Base-by-base conservation (phyloP, 2,113 vertebrate species). In the Cheilinus undulatus region DNA sequence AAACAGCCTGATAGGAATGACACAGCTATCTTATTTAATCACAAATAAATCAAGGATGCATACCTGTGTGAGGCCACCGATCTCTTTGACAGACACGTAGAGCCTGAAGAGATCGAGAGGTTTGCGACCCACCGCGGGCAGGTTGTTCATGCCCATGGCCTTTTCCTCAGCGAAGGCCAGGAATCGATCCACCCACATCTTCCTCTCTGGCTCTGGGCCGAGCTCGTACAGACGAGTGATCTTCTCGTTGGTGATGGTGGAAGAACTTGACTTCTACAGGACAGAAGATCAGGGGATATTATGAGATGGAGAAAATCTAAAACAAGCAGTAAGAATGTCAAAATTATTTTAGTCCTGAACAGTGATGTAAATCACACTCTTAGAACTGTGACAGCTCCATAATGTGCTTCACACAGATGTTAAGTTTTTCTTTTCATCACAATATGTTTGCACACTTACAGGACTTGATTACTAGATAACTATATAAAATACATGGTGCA, bases 161-260 rank as follows among this genome's bases (percentile, higher is more conserved):
- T 99, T 99, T 91, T 99, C 97, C 85, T 99, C 97, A 0, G 96
- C 93, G 40, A 99, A 99, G 49, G 97, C 95, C 90, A 99, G 90
- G 89, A 95, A 99, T 4, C 96, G 95, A 91, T 99, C 98, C 62
- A 99, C 97, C 98, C 98, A 99, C 89, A 99, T 94, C 92, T 98
- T 99, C 92, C 98, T 95, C 89, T 99, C 98, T 0, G 97, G 98
- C 90, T 99, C 98, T 0, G 95, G 95, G 26, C 98, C 98, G 38
- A 99, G 93, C 90, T 99, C 98, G 26, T 99, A 99, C 71, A 99
- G 93, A 48, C 97, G 98, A 54, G 97, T 99, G 87, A 99, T 99
- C 91, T 99, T 99, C 92, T 99, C 98, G 51, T 98, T 99, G 76
- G 97, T 99, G 81, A 96, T 99, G 9, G 98, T 99, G 77, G 98